Percentiles rank a stretch among this genome's conserved stretches.
phyloP scores from a whole-genome alignment of 2,113 vertebrate genomes.

The Syngnathus scovelli region DNA sequence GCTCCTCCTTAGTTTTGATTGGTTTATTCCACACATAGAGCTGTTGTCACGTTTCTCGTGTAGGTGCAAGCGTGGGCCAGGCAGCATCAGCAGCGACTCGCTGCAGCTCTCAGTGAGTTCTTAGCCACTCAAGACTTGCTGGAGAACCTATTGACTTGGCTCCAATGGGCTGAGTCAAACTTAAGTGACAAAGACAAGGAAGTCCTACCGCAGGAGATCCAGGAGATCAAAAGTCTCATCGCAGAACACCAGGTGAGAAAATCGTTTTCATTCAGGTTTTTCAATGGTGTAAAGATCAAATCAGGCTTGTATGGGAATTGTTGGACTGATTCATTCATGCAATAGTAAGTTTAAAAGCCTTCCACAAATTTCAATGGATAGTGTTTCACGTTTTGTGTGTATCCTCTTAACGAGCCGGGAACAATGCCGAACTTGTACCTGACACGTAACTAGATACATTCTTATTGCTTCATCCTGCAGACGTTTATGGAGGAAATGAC shows the following conservation, averaged over 20 bases:
- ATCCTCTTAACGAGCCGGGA: neutral
- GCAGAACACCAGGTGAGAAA: slow-evolving; percentile 87
- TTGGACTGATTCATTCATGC: no score
- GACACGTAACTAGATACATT: neutral
- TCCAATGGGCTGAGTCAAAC: slow-evolving; percentile 92
- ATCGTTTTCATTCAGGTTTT: neutral
- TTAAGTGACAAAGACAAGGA: slow-evolving; percentile 90
- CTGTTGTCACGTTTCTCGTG: neutral
- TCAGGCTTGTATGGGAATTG: no score
- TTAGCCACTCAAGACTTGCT: slow-evolving; percentile 86
- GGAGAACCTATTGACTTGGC: slow-evolving; percentile 87
- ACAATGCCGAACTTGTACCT: neutral
- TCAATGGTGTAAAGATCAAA: neutral
- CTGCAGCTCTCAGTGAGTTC: slow-evolving; percentile 81
- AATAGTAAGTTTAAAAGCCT: neutral
- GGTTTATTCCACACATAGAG: neutral
- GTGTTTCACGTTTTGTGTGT: neutral
- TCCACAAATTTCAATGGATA: neutral
- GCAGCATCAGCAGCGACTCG: slow-evolving; percentile 90
- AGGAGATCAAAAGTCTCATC: slow-evolving; percentile 91
- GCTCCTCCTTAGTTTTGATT: neutral
- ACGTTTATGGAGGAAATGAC: slow-evolving; percentile 99
- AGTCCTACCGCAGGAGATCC: slow-evolving; percentile 85
- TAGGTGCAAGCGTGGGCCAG: slow-evolving; percentile 93
- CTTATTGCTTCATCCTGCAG: slow-evolving; percentile 59